phyloP scores from a whole-genome alignment of 2,888 invertebrate species.

The Charanyca ferruginea region DNA sequence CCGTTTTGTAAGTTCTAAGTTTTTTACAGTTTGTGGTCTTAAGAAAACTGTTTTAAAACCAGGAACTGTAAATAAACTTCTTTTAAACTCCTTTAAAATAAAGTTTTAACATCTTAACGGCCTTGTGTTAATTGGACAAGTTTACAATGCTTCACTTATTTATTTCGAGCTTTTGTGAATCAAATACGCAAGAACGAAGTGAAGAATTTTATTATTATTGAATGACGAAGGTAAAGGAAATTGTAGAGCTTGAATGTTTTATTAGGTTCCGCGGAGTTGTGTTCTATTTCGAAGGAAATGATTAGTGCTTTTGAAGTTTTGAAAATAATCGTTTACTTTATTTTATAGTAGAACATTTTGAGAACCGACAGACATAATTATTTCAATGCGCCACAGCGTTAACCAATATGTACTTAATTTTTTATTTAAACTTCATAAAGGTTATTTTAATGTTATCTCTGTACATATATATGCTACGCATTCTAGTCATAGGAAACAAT shows the following conservation, averaged over 20 bases:
- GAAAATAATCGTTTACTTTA: background rate
- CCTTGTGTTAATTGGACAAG: constrained; percentile 22
- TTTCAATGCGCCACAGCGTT: background rate
- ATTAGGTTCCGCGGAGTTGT: background rate
- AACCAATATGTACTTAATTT: background rate
- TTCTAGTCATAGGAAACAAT: background rate
- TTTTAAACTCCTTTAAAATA: constrained; percentile 35
- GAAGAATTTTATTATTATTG: background rate
- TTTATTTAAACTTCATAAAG: background rate
- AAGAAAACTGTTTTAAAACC: constrained; percentile 27
- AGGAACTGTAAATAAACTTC: constrained; percentile 35
- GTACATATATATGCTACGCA: background rate
- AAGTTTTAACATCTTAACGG: constrained; percentile 38
- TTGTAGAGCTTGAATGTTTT: constrained; percentile 24
- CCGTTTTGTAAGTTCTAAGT: background rate
- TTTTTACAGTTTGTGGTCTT: background rate
- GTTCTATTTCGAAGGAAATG: constrained; percentile 11
- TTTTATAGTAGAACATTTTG: background rate
- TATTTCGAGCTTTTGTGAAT: constrained; percentile 1
- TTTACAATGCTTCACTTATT: constrained; percentile 3
- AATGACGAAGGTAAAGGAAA: constrained; percentile 11
- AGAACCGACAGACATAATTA: background rate
- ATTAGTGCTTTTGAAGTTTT: background rate
- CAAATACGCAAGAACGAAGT: background rate
- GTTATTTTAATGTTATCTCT: background rate